Conservation (phyloP, 2,113 vertebrate genomes). For the Enhydra lutris region DNA sequence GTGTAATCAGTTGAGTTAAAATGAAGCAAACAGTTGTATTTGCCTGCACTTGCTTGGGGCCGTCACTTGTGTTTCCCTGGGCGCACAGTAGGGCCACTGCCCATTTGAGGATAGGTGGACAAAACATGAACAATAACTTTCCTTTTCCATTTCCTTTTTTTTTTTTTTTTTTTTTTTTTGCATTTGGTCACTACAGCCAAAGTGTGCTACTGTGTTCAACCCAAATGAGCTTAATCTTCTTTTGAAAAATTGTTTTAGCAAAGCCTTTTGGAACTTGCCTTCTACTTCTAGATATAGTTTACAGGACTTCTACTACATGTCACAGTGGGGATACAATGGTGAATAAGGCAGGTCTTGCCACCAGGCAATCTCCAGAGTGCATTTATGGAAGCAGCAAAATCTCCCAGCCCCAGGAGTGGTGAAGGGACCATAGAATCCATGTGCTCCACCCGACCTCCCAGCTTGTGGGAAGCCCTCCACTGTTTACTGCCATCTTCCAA, state of each 20-base stretch:
- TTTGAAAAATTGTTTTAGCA: slow-evolving; percentile 8
- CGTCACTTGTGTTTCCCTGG: not conserved
- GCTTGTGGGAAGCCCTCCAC: not conserved
- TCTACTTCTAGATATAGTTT: not conserved
- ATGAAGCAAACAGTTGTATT: not conserved
- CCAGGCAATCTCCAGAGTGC: not conserved
- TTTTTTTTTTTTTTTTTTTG: not conserved
- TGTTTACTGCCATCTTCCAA: not conserved
- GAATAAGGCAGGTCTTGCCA: not conserved
- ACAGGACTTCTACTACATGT: not conserved
- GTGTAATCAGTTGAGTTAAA: not conserved
- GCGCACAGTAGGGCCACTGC: not conserved
- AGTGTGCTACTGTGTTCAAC: not conserved
- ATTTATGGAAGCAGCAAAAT: not conserved
- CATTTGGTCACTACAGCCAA: not conserved
- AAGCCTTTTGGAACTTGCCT: not conserved
- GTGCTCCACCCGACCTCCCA: not conserved
- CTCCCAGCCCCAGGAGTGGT: not conserved
- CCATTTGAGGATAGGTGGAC: not conserved
- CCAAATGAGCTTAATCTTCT: not conserved
- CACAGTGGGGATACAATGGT: not conserved
- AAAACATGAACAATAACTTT: not conserved
- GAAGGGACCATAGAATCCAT: not conserved
- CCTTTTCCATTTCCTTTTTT: not conserved
- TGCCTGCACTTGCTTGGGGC: not conserved